Base-by-base conservation (phyloP, 2,888 invertebrate genomes). In the Spisula solida region DNA sequence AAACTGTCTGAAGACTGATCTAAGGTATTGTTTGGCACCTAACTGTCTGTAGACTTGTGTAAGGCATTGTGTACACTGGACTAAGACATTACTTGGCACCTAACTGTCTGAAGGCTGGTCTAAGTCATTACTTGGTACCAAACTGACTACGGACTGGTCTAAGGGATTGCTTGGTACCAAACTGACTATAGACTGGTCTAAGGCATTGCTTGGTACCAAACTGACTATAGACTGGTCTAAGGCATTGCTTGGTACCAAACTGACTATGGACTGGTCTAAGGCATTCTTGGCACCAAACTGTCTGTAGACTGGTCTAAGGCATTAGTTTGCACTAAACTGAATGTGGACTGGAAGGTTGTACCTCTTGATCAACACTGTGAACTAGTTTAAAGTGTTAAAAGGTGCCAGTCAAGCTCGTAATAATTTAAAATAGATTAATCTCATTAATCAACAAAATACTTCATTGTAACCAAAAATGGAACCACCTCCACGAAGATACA, bases 301-400 rank as follows among this genome's bases (percentile, higher is more conserved):
- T 18, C 60, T 5, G n/a, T 60, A 1, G 4, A 60, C 60, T 60
- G 60, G 60, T 60, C 8, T 20, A 60, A n/a, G 60, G 18, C 2
- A 25, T 2, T 60, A n/a, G n/a, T 60, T 20, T 51, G 60, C 2
- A 60, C 60, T 12, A n/a, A 25, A n/a, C 25, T 66, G 25, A 66
- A 25, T 25, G 60, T 25, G 12, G 6, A 66, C 60, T 66, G 60
- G 25, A 25, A 10, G 2, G 25, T 66, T 66, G n/a, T n/a, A n/a
- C n/a, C 10, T 25, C 60, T 66, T 6, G 56, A 41, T 41, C 41
- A 51, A 16, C 51, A 51, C 14, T 51, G 51, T 51, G 51, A 51
- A 51, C 51, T n/a, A 66, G 60, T 66, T 25, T 66, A n/a, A 66
- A n/a, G 60, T 66, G 60, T 25, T 66, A 25, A 66, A 66, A 25